phyloP scores from a whole-genome alignment of 2,113 vertebrate genomes.

The Lutjanus erythropterus region DNA sequence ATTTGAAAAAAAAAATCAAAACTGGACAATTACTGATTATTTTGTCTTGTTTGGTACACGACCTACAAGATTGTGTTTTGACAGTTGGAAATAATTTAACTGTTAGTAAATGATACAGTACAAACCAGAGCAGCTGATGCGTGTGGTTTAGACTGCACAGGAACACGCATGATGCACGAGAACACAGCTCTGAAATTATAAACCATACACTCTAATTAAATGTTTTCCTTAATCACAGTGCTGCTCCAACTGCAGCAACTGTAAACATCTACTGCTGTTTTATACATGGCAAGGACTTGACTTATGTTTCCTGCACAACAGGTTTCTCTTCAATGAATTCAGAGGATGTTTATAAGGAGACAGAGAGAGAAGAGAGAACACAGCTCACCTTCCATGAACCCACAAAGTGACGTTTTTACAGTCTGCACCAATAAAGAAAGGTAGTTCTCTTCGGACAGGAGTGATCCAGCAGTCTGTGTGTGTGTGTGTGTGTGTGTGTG shows the following conservation, averaged over 20 bases:
- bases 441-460: background rate
- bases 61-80: background rate
- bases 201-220: conserved; percentile 15
- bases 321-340: background rate
- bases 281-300: background rate
- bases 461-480: conserved; percentile 9
- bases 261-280: background rate
- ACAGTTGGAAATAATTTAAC: conserved; percentile 22
- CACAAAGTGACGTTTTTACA: background rate
- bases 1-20: background rate
- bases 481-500: conserved; percentile 6
- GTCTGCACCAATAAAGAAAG: background rate
- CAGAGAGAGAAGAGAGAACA: background rate
- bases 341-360: background rate
- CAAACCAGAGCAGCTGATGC: background rate
- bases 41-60: conserved; percentile 1
- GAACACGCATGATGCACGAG: background rate
- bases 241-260: background rate
- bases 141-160: background rate
- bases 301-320: background rate
- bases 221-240: conserved; percentile 9
- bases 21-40: background rate
- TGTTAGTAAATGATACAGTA: conserved; percentile 2
- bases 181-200: conserved; percentile 12
- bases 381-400: background rate